phyloP scores from a whole-genome alignment of 2,113 vertebrate species.

The Meles meles region DNA sequence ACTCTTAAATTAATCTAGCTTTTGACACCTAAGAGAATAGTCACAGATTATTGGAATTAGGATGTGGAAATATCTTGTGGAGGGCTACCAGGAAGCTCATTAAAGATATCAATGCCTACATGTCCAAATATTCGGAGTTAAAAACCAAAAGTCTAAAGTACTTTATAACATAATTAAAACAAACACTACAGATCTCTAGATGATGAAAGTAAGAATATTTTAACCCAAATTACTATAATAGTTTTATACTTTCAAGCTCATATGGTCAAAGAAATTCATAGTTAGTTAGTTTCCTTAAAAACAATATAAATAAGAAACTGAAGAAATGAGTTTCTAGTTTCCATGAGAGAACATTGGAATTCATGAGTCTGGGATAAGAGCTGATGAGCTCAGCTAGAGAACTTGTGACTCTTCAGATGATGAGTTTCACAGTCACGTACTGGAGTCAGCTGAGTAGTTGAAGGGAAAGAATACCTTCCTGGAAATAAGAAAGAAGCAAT shows the following conservation, averaged over 20 bases:
- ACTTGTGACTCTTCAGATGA: background rate
- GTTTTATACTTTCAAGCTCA: background rate
- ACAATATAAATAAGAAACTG: background rate
- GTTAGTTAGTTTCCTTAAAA: background rate
- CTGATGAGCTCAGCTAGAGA: background rate
- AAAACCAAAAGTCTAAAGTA: background rate
- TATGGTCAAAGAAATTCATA: background rate
- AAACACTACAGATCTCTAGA: background rate
- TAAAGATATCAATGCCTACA: rapidly evolving
- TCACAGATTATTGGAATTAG: background rate
- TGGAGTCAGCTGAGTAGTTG: background rate
- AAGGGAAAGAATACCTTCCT: background rate
- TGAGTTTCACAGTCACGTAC: background rate
- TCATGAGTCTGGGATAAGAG: background rate
- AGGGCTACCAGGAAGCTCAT: background rate
- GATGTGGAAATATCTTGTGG: background rate
- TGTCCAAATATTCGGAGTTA: background rate
- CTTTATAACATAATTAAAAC: background rate
- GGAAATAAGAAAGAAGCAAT: background rate
- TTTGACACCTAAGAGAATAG: background rate
- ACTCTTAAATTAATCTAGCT: background rate
- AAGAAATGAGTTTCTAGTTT: background rate
- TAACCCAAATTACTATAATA: background rate
- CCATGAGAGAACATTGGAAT: background rate
- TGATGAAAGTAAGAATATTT: background rate